Base-by-base conservation (phyloP, 2,113 vertebrate genomes). In the Salvelinus alpinus region DNA sequence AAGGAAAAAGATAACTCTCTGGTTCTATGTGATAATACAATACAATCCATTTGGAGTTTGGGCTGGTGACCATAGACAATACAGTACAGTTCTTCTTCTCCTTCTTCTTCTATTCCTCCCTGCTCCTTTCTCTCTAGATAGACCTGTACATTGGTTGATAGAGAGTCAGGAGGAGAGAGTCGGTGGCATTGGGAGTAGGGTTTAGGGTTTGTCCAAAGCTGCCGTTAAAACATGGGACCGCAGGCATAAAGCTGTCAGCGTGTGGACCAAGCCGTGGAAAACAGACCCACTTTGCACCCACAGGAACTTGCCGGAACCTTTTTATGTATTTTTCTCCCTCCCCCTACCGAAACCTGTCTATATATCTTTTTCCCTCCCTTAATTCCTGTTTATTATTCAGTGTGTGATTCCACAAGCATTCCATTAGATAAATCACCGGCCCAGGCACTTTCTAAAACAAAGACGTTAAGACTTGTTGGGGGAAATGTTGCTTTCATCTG, bases 161-260 rank as follows among this genome's bases (percentile, higher is more conserved):
- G 72, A 85, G 74, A 79, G 64, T 25, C 72, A 72, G 84, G 71
- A 79, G 80, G 70, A 12, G 38, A 44, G 9, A 11, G 38, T 44
- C 51, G 76, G 71, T 72, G 80, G 80, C 81, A 88, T 86, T 82
- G 14, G 12, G 48, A 11, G 51, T 54, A 54, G 16, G 12, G 51
- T 54, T 54, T 54, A 54, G 38, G 8, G 79, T 89, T 90, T 84
- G 88, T 88, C 82, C 83, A 78, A 78, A 79, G 78, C 87, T 75
- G 87, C 84, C 81, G 80, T 88, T 85, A 83, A 85, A 90, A 82
- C 82, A 80, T 77, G 76, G 86, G 78, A 89, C 87, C 80, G 71
- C 88, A 86, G 79, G 84, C 84, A 66, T 91, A 91, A 91, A 91
- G 87, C 88, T 92, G 90, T 91, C 88, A 90, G 74, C 87, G 82